Evolutionary conservation across 2,888 invertebrate species (phyloP), one percentile per base, ranked within the genome.

Genomic region (Ceraclea dissimilis): DNA sequence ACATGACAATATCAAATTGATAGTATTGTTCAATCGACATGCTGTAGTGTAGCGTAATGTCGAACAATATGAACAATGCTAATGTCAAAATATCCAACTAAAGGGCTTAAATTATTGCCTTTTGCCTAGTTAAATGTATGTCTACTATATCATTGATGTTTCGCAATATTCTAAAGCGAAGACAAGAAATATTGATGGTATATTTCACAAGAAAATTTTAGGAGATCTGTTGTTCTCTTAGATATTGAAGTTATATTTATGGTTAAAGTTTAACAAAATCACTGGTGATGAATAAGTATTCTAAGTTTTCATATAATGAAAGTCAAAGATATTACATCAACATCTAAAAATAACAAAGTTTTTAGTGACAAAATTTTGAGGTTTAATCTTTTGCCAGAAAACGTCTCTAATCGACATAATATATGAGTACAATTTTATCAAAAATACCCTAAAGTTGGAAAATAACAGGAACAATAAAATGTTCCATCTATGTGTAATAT

Each of bases 221-320:
- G 49, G 54, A 49, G 54, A 54, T 54, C 54, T 54, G 49, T 54
- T 54, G 54, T 54, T 54, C 43, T 22, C 26, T 22, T 16, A 16
- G 39, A n/a, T 39, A 13, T 13, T 39, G 5, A 13, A 16, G 39
- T 16, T 4, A 39, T 31, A 16, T 44, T 52, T 26, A 47, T 19
- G 47, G 20, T 47, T 17, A 47, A 46, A 47, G 49, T 39, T 48
- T 43, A 2, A 16, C 39, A 39, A 26, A 26, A 4, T 10, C 26
- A 26, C 10, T 6, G 4, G 26, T 10, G 26, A 26, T 10, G 26
- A 26, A 26, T 26, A 4, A 10, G 26, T 26, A n/a, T n/a, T n/a
- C n/a, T n/a, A n/a, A n/a, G n/a, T n/a, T n/a, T n/a, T 26, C 26
- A 26, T 26, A 26, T 26, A 26, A 26, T 6, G 4, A 6, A 26